Evolutionary conservation across 2,113 vertebrate species (phyloP).

Genomic region (Choloepus hoffmanni): DNA sequence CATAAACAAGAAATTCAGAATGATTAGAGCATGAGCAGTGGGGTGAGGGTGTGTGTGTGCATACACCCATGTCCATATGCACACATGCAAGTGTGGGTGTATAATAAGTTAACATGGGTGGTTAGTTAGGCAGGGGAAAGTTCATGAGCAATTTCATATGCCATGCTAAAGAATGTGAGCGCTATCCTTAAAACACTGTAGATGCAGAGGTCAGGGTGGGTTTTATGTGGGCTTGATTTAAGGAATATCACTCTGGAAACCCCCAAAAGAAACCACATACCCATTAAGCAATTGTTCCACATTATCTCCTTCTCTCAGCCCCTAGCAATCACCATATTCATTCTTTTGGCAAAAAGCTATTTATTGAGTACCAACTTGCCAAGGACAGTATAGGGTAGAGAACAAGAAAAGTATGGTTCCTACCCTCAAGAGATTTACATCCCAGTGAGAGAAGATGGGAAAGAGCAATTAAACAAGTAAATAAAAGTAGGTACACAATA

Average conservation of each 20-base stretch:
- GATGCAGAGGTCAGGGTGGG: background rate
- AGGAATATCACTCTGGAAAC: background rate
- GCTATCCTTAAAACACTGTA: background rate
- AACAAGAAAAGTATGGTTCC: background rate
- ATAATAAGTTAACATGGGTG: background rate
- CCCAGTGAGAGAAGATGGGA: background rate
- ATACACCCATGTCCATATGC: too few species aligned
- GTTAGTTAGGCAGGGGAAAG: background rate
- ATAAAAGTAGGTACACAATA: background rate
- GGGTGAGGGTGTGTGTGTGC: background rate
- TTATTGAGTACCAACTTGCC: background rate
- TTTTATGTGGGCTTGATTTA: background rate
- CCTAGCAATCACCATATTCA: background rate
- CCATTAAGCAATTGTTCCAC: too few species aligned
- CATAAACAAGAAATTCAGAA: background rate
- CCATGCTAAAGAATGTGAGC: background rate
- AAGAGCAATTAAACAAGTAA: background rate
- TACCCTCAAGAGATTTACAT: background rate
- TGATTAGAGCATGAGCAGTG: background rate
- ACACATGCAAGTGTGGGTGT: background rate
- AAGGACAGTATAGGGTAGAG: background rate
- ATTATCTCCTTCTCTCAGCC: too few species aligned
- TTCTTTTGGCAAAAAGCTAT: background rate
- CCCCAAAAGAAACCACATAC: too few species aligned
- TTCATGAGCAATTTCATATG: background rate